phyloP scores from a whole-genome alignment of 2,797 vertebrate species.

The Graptemys geographica region DNA sequence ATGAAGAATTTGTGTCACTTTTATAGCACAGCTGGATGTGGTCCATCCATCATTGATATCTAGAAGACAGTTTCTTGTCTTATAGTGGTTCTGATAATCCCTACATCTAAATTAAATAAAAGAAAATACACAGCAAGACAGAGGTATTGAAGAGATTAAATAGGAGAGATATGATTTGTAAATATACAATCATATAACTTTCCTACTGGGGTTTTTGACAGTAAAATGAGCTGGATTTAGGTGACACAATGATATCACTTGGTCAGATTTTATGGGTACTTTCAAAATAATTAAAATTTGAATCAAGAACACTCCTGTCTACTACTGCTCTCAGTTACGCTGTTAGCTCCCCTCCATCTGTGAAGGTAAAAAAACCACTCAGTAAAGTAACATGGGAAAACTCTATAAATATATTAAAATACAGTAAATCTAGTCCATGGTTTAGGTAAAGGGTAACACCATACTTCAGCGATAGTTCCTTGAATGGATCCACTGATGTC shows the following conservation, averaged over 20 bases:
- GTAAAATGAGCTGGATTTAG: background rate
- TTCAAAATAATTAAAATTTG: background rate
- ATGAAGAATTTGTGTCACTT: slow-evolving; percentile 39
- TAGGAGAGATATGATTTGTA: background rate
- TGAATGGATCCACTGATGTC: background rate
- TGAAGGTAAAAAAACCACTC: background rate
- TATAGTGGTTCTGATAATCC: background rate
- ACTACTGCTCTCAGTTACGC: background rate
- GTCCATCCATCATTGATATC: slow-evolving; percentile 7
- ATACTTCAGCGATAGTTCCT: background rate
- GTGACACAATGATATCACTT: background rate
- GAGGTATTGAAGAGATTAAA: slow-evolving; percentile 17
- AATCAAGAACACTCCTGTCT: background rate
- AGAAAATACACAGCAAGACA: background rate
- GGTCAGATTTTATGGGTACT: background rate
- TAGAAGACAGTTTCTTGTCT: background rate
- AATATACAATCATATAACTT: slow-evolving; percentile 3
- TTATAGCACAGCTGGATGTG: slow-evolving; percentile 58
- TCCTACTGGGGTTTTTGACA: background rate
- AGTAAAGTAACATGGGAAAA: background rate
- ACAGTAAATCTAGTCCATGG: background rate
- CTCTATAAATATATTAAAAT: background rate
- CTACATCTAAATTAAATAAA: background rate
- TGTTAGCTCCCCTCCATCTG: background rate
- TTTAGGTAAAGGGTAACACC: background rate